Evolutionary conservation across 2,888 invertebrate genomes (phyloP).

Genomic region (Leptopterna dolabrata): DNA sequence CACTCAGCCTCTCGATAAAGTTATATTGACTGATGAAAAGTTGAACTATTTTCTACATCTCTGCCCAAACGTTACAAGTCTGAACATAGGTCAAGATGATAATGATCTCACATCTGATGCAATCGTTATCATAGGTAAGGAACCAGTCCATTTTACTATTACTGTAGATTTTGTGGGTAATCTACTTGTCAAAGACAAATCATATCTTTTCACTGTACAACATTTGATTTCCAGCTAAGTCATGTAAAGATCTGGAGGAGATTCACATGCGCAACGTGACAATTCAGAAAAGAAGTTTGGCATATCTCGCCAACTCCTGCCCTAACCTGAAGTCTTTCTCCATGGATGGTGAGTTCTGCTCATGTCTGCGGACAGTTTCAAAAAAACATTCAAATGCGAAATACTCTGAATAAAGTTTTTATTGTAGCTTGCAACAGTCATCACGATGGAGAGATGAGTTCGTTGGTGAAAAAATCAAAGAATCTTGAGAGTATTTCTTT

Average conservation of each 20-base stretch:
- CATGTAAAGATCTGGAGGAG: conserved; percentile 50
- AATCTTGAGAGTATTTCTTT: conserved; percentile 51
- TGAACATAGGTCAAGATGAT: conserved; percentile 54
- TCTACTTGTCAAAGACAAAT: no score
- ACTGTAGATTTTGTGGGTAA: no score
- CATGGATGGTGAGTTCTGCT: conserved; percentile 47
- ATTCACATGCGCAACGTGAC: conserved; percentile 48
- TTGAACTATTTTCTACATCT: conserved; percentile 36
- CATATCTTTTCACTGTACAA: no score
- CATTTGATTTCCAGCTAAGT: conserved; percentile 36
- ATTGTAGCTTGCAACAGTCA: conserved; percentile 26
- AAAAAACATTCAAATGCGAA: background rate
- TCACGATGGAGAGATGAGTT: conserved; percentile 55
- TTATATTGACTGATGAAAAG: conserved; percentile 32
- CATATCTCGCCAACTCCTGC: conserved; percentile 54
- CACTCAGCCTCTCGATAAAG: conserved; percentile 3
- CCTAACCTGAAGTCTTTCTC: conserved; percentile 53
- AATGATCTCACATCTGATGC: conserved; percentile 44
- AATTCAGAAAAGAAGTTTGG: conserved; percentile 53
- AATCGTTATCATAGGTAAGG: conserved; percentile 53
- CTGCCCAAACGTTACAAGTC: conserved; percentile 53
- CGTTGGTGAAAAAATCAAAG: conserved; percentile 53
- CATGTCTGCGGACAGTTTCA: background rate
- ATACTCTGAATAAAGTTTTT: background rate
- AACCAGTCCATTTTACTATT: background rate